These are phyloP conservation scores for Cerastoderma edule DNA, from an alignment of 2,888 invertebrate species.

Conservation along the genomic window DNA sequence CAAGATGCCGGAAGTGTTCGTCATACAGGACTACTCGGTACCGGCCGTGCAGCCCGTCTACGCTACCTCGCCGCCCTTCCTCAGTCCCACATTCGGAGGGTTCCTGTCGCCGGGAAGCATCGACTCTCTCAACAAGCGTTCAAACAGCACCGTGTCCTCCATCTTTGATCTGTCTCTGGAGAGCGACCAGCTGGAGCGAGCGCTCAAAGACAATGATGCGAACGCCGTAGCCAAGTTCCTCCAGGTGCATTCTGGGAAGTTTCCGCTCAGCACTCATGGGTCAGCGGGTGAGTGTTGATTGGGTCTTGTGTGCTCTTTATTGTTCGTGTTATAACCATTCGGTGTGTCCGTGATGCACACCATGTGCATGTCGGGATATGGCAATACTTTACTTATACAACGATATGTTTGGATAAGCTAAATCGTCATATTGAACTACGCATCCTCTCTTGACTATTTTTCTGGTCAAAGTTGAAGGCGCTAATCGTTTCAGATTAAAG, in stretches of 20 bases:
- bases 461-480: too few relatives aligned
- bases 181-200: constrained; percentile 85
- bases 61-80: constrained; percentile 16
- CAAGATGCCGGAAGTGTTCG: constrained; percentile 57
- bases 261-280: constrained; percentile 62
- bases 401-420: too few relatives aligned
- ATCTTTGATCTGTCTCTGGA: constrained; percentile 84
- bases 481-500: too few relatives aligned
- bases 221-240: constrained; percentile 85
- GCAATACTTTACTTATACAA: too few relatives aligned
- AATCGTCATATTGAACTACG: too few relatives aligned
- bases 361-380: too few relatives aligned
- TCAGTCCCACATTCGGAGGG: constrained; percentile 38
- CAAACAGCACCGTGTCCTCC: constrained; percentile 84
- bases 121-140: constrained; percentile 60
- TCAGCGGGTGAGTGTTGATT: background rate
- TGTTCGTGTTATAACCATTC: too few relatives aligned
- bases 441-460: too few relatives aligned
- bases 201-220: constrained; percentile 85
- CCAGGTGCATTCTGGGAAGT: constrained; percentile 85
- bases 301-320: too few relatives aligned
- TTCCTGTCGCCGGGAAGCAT: constrained; percentile 53
- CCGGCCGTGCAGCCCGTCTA: constrained; percentile 5
- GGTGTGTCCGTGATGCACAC: too few relatives aligned
- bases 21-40: constrained; percentile 51